Percentiles rank a stretch among this genome's conserved stretches.
phyloP scores from a whole-genome alignment of 2,797 vertebrate species.

The Falco novaeseelandiae region DNA sequence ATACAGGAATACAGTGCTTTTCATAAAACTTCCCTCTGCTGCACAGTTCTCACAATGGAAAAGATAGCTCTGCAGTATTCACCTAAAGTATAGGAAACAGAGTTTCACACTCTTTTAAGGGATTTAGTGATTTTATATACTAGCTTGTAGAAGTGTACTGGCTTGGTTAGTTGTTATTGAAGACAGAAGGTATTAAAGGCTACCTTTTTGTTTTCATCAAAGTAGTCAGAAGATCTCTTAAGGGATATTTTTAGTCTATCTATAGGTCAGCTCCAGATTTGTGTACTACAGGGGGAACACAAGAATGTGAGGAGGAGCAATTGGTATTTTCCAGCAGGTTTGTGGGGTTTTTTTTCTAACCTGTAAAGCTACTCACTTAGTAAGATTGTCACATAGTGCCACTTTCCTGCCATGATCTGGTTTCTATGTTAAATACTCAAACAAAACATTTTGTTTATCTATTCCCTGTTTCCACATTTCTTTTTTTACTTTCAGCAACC shows the following conservation, averaged over 20 bases:
- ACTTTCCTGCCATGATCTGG: not conserved
- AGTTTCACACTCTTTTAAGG: fast-evolving
- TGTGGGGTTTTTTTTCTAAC: too few relatives aligned
- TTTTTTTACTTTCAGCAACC: not conserved
- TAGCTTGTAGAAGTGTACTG: not conserved
- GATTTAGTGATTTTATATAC: not conserved
- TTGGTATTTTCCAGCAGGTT: not conserved
- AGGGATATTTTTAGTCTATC: not conserved
- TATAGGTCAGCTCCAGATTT: not conserved
- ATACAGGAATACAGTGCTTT: not conserved
- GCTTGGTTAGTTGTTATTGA: not conserved
- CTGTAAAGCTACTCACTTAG: not conserved
- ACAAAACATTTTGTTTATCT: not conserved
- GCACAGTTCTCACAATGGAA: not conserved
- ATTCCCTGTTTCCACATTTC: not conserved
- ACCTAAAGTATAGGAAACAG: fast-evolving
- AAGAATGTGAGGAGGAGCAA: not conserved
- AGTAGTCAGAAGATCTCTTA: not conserved
- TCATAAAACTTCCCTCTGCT: not conserved
- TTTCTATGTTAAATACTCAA: not conserved
- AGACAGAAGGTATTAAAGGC: fast-evolving
- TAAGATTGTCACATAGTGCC: not conserved
- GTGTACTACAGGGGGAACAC: not conserved
- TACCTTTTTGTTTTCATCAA: not conserved
- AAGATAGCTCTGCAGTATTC: not conserved